Evolutionary conservation across 2,113 vertebrate genomes (phyloP), one percentile per base, ranked within the genome.

Genomic region (Pavo muticus): DNA sequence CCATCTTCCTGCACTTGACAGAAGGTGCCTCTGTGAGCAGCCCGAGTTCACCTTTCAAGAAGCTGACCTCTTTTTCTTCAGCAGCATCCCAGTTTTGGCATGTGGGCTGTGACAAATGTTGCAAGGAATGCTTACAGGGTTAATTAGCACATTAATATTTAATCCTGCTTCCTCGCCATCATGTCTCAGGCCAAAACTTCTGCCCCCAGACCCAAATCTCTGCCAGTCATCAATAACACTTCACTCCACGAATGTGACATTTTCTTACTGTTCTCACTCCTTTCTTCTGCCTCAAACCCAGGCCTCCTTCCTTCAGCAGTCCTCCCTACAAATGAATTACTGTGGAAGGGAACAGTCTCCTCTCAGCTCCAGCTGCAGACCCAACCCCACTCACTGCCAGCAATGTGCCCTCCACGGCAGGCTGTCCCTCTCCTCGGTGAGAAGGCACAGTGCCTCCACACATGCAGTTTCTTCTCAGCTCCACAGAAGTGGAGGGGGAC

Each of bases 31-130:
- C 94, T 73, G 73, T 0, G 2, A 93, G 76, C 90, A 70, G 94
- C 93, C 87, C 82, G 65, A 79, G 81, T 91, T 94, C 91, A 96
- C 75, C 89, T 91, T 93, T 94, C 95, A 97, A 88, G 88, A 83
- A 86, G 65, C 45, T 91, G 95, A 95, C 94, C 90, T 90, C 83
- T 95, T 97, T 87, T 84, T 82, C 88, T 72, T 76, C 84, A 96
- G 7, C 74, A 84, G 84, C 79, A 92, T 89, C 92, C 64, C 45
- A 14, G 65, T 65, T 92, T 78, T 73, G 64, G 64, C 50, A 88
- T 52, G 52, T 42, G 52, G 82, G 67, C 79, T 84, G 57, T 27
- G 70, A 89, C 75, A 91, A 91, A 83, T 25, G 27, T 50, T 96
- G 94, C 70, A 76, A 63, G 68, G 42, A 71, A 85, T 61, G 91